These are phyloP conservation scores for Balaeniceps rex DNA, from an alignment of 2,113 vertebrate genomes.

Conservation along the genomic window DNA sequence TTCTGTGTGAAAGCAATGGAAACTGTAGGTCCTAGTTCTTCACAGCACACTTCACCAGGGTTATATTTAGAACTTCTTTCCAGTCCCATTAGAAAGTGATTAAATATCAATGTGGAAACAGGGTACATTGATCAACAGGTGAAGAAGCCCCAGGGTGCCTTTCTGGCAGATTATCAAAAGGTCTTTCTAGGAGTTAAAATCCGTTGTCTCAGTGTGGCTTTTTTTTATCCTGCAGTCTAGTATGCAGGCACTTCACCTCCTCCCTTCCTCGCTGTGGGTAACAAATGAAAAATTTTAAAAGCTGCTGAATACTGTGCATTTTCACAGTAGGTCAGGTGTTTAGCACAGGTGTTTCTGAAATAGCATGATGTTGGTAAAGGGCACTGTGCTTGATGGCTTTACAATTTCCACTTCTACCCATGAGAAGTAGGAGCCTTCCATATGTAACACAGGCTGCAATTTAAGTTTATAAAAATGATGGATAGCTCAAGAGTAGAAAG, in stretches of 20 bases:
- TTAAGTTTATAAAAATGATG: neutral
- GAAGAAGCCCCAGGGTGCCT: neutral
- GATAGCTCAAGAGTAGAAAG: neutral
- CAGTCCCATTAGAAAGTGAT: neutral
- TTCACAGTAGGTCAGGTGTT: slow-evolving; percentile 66
- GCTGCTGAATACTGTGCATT: slow-evolving; percentile 59
- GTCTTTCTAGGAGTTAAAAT: neutral
- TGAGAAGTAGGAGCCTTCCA: neutral
- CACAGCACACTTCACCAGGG: accelerated
- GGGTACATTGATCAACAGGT: neutral
- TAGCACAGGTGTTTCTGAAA: slow-evolving; percentile 58
- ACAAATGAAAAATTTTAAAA: slow-evolving; percentile 68
- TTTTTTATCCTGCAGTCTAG: neutral
- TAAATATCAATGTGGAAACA: neutral
- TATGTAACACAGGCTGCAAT: neutral
- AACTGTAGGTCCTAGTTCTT: neutral
- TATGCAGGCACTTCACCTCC: slow-evolving; percentile 4
- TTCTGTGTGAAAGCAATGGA: neutral
- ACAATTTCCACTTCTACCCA: neutral
- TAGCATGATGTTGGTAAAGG: slow-evolving; percentile 29
- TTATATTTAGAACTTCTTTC: neutral
- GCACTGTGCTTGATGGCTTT: slow-evolving; percentile 22
- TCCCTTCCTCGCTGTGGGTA: slow-evolving; percentile 18
- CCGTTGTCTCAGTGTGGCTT: neutral
- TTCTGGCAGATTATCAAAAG: neutral